Base-by-base conservation (phyloP, 2,113 vertebrate genomes). In the Diadophis punctatus region DNA sequence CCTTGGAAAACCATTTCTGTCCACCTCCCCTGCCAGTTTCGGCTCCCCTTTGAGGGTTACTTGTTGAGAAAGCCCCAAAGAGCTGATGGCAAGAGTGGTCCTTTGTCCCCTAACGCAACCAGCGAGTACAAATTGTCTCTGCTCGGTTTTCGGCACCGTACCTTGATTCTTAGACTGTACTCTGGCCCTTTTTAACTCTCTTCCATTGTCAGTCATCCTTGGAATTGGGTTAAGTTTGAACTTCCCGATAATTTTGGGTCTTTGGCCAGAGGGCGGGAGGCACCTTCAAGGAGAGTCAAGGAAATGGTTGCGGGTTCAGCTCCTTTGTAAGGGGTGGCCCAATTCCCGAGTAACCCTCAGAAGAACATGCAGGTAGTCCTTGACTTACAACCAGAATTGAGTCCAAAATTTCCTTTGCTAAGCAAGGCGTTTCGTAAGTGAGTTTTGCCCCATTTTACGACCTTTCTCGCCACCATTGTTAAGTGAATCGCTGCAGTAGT, bases 251-350 rank as follows among this genome's bases (percentile, higher is more conserved):
- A 39, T 39, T 39, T 39, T 20, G 6, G 14, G 68, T 39, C n/a
- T 39, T 80, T 80, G 68, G 18, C 68, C 18, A 39, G 68, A 46
- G 27, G 4, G 27, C 1, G 11, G 23, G 16, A 0, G 1, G 4
- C 14, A 20, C n/a, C 30, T 5, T 14, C n/a, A 74, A 74, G 14
- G 30, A 80, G 68, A 34, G 5, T 18, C 68, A 80, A 3, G 2
- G 0, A 34, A 39, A 8, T 0, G 14, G 68, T 34, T 8, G n/a
- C 7, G n/a, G 1, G n/a, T 39, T 74, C 14, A 0, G 16, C 16
- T 80, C 34, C 34, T 80, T 39, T 80, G 18, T 39, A 18, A n/a
- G 34, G 2, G 68, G 16, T n/a, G 63, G 12, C 30, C 12, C 5
- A 0, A 34, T 39, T 80, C 68, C 34, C 0, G 2, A 20, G 34